Conservation (phyloP, 2,888 invertebrate genomes). For the Omphaloscelis lunosa region DNA sequence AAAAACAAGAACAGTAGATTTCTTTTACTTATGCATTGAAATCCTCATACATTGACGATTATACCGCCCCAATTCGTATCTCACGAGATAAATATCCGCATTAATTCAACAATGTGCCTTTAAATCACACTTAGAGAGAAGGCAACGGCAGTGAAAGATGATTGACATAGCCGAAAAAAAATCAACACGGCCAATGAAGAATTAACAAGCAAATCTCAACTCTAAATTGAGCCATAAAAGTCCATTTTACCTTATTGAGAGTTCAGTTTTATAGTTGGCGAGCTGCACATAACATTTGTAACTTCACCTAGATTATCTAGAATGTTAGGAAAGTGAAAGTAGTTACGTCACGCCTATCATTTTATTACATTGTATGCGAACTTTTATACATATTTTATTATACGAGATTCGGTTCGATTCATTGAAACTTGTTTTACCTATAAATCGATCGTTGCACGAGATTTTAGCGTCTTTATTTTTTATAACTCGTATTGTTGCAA, state of each 20-base stretch:
- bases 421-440: slow-evolving; percentile 37
- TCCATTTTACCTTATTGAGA: slow-evolving; percentile 21
- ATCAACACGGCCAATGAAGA: slow-evolving; percentile 9
- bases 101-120: slow-evolving; percentile 47
- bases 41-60: background rate
- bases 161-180: slow-evolving; percentile 48
- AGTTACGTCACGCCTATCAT: slow-evolving; percentile 62
- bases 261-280: slow-evolving; percentile 32
- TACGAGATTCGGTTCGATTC: slow-evolving; percentile 31
- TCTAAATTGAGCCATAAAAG: slow-evolving; percentile 30
- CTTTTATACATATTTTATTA: slow-evolving; percentile 45
- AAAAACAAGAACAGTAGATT: background rate
- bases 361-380: slow-evolving; percentile 55
- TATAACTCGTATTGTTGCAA: background rate
- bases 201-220: slow-evolving; percentile 49
- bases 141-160: slow-evolving; percentile 52
- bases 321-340: slow-evolving; percentile 74
- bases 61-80: slow-evolving; percentile 21
- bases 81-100: slow-evolving; percentile 42
- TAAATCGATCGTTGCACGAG: slow-evolving; percentile 6
- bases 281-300: slow-evolving; percentile 58
- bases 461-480: slow-evolving; percentile 17
- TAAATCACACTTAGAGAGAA: slow-evolving; percentile 48
- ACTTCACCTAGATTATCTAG: slow-evolving; percentile 69
- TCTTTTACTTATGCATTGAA: slow-evolving; percentile 13